phyloP scores from a whole-genome alignment of 2,113 vertebrate species.

The Sebastes schlegelii region DNA sequence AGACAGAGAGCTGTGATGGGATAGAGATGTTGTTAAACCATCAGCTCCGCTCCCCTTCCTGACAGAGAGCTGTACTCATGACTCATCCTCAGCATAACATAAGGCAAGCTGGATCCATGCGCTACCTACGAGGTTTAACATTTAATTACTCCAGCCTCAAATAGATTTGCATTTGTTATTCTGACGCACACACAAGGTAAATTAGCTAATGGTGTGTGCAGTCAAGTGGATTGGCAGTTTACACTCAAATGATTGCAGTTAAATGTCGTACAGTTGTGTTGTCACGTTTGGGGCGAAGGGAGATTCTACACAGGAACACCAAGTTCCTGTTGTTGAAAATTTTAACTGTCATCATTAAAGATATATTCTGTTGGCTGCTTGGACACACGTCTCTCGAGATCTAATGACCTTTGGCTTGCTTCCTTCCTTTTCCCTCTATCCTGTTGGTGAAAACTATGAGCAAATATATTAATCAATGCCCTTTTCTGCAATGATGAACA shows the following conservation, averaged over 20 bases:
- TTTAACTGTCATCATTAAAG: constrained; percentile 19
- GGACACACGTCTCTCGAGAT: neutral
- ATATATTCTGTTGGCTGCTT: constrained; percentile 8
- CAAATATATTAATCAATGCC: neutral
- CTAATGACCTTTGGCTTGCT: neutral
- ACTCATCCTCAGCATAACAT: constrained; percentile 68
- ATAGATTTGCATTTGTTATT: constrained; percentile 39
- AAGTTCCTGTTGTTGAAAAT: constrained; percentile 14
- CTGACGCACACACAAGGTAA: neutral
- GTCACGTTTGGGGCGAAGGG: neutral
- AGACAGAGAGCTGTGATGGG: constrained; percentile 22
- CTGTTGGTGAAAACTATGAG: neutral
- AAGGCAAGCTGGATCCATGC: constrained; percentile 32
- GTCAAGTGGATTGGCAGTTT: constrained; percentile 10
- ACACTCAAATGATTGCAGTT: neutral
- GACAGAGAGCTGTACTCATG: constrained; percentile 46
- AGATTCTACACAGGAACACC: neutral
- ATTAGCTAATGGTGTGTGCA: constrained; percentile 8
- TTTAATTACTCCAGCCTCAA: constrained; percentile 54
- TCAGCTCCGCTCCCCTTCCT: constrained; percentile 37
- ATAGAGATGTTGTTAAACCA: constrained; percentile 58
- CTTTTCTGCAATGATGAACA: neutral
- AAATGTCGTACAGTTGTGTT: neutral
- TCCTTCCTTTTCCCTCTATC: neutral
- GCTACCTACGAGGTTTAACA: constrained; percentile 46